Evolutionary conservation across 2,888 invertebrate genomes (phyloP).

Genomic region (Lithosia quadra): DNA sequence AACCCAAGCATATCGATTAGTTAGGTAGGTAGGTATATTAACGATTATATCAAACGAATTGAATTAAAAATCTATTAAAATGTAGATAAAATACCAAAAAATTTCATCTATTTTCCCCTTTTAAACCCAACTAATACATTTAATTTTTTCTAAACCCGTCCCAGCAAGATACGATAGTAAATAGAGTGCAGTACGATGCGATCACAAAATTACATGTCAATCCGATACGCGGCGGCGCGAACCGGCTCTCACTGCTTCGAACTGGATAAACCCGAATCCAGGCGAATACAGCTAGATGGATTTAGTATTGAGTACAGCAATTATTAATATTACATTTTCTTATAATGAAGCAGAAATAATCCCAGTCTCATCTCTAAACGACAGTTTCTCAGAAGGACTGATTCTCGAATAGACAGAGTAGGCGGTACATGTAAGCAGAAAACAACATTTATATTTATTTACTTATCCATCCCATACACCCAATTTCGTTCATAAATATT

Average conservation of each 20-base stretch:
- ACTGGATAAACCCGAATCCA: conserved; percentile 51
- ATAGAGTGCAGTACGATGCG: conserved; percentile 65
- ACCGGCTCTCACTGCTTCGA: conserved; percentile 60
- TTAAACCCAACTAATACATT: conserved; percentile 46
- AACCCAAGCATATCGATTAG: too few species aligned
- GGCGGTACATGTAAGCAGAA: too few species aligned
- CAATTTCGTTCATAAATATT: too few species aligned
- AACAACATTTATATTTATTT: too few species aligned
- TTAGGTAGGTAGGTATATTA: too few species aligned
- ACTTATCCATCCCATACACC: too few species aligned
- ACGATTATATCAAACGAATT: background rate
- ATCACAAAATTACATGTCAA: conserved; percentile 81
- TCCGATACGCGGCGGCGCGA: conserved; percentile 75
- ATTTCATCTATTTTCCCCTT: conserved; percentile 10
- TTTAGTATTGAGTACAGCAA: conserved; percentile 45
- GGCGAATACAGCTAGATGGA: conserved; percentile 59
- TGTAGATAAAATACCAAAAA: background rate
- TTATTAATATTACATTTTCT: conserved; percentile 15
- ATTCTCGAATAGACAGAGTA: background rate
- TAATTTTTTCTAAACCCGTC: conserved; percentile 37
- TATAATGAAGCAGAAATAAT: background rate
- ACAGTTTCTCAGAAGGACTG: background rate
- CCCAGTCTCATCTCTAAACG: background rate
- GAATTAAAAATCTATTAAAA: background rate
- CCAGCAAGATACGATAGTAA: conserved; percentile 54